Evolutionary conservation across 2,888 invertebrate genomes (phyloP).

Genomic region (Sesamia inferens): DNA sequence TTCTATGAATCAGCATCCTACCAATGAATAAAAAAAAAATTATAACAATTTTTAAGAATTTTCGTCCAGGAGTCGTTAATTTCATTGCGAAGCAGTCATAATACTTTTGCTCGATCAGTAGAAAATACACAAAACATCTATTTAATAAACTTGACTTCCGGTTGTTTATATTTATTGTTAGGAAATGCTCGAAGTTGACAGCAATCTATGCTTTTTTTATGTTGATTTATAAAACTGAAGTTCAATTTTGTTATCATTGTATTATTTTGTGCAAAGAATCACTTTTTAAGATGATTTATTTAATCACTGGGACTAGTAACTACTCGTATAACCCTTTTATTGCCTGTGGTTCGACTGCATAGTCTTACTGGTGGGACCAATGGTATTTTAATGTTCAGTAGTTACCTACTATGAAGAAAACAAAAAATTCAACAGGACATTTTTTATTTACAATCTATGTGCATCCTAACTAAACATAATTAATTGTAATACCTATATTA

Average conservation of each 20-base stretch:
- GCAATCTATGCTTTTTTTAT: too few relatives aligned
- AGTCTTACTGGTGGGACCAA: too few relatives aligned
- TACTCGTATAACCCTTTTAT: too few relatives aligned
- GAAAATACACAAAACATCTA: not conserved
- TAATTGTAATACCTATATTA: conserved; percentile 59
- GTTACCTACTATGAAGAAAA: conserved; percentile 15
- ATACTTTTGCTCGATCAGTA: not conserved
- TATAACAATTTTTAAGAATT: not conserved
- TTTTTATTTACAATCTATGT: conserved; percentile 78
- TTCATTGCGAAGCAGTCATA: not conserved
- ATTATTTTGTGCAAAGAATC: not conserved
- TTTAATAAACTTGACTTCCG: not conserved
- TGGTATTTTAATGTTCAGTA: too few relatives aligned
- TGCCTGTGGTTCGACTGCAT: too few relatives aligned
- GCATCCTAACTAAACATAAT: conserved; percentile 76
- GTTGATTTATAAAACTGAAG: not conserved
- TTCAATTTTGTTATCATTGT: not conserved
- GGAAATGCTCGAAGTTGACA: not conserved
- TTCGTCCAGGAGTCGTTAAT: not conserved
- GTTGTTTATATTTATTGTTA: not conserved
- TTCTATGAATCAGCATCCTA: too few relatives aligned
- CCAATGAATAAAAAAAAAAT: not conserved
- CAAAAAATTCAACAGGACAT: conserved; percentile 62
- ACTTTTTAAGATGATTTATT: not conserved
- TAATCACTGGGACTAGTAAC: too few relatives aligned